A percentile compares a stretch with the other conserved stretches of the same genome.
phyloP scores from a whole-genome alignment of 37 sponge, comb jelly and placozoan genomes.

The Corticium candelabrum region DNA sequence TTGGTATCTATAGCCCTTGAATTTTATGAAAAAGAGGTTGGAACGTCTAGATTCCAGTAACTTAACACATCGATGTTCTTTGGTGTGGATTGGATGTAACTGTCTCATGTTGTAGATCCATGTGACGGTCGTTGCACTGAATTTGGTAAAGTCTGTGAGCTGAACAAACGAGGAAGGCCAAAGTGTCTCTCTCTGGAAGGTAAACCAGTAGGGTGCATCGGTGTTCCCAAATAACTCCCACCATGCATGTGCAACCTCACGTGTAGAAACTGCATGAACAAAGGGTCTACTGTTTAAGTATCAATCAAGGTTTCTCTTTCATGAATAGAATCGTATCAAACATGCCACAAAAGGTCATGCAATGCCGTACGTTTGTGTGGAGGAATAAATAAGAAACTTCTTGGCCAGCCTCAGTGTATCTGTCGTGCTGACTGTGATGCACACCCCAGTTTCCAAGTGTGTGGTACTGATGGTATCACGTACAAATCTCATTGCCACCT shows the following conservation, averaged over 20 bases:
- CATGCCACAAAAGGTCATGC: neutral
- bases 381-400: neutral
- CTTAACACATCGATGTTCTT: too few species aligned
- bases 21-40: too few species aligned
- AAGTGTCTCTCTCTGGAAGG: neutral
- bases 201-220: neutral
- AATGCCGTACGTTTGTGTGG: neutral
- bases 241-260: too few species aligned
- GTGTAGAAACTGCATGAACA: too few species aligned
- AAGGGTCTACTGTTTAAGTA: too few species aligned
- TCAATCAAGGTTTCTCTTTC: too few species aligned
- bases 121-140: neutral
- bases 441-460: neutral
- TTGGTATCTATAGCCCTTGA: too few species aligned
- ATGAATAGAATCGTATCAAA: neutral
- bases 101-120: neutral
- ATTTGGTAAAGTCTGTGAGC: neutral
- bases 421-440: neutral
- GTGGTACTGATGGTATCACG: neutral
- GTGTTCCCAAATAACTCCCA: too few species aligned
- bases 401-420: neutral
- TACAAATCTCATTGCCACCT: neutral
- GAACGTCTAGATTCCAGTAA: too few species aligned
- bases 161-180: neutral
- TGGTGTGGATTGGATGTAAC: too few species aligned